These are phyloP conservation scores for Apotomis turbidana DNA, from an alignment of 2,888 invertebrate species.

Conservation along the genomic window DNA sequence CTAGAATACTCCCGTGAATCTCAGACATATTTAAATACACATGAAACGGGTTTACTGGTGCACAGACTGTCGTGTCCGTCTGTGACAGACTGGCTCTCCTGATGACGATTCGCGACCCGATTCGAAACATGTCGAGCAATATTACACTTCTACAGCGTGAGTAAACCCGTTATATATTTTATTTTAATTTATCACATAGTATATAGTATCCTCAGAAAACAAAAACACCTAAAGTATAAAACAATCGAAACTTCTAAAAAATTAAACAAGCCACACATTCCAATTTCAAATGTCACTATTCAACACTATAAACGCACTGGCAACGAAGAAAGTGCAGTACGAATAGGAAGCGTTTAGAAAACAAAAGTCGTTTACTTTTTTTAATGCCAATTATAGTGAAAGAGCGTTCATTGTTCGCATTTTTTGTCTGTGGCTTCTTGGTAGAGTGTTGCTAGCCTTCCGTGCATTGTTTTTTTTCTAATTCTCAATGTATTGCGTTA, in stretches of 20 bases:
- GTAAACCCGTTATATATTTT: too few relatives aligned
- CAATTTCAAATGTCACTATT: slow-evolving; percentile 7
- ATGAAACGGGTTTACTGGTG: too few relatives aligned
- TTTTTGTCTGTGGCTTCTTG: slow-evolving; percentile 59
- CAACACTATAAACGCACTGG: slow-evolving; percentile 36
- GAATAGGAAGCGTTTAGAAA: slow-evolving; percentile 76
- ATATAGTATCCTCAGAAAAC: background rate
- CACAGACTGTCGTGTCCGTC: too few relatives aligned
- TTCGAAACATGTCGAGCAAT: too few relatives aligned
- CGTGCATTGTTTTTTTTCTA: slow-evolving; percentile 66
- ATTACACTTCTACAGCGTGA: too few relatives aligned
- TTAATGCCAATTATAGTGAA: slow-evolving; percentile 72
- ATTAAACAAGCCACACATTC: background rate
- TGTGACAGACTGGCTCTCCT: too few relatives aligned
- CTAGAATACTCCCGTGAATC: slow-evolving; percentile 6
- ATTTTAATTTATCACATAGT: too few relatives aligned
- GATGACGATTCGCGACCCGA: too few relatives aligned
- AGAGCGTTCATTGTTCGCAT: slow-evolving; percentile 67
- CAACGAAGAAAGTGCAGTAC: slow-evolving; percentile 62
- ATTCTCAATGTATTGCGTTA: slow-evolving; percentile 37
- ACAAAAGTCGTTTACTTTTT: slow-evolving; percentile 70
- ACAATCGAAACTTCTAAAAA: background rate
- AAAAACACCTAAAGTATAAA: background rate
- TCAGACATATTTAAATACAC: too few relatives aligned
- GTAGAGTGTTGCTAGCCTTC: slow-evolving; percentile 59